These are phyloP conservation scores for Dryobotodes eremita DNA, from an alignment of 2,888 invertebrate species.

Conservation along the genomic window DNA sequence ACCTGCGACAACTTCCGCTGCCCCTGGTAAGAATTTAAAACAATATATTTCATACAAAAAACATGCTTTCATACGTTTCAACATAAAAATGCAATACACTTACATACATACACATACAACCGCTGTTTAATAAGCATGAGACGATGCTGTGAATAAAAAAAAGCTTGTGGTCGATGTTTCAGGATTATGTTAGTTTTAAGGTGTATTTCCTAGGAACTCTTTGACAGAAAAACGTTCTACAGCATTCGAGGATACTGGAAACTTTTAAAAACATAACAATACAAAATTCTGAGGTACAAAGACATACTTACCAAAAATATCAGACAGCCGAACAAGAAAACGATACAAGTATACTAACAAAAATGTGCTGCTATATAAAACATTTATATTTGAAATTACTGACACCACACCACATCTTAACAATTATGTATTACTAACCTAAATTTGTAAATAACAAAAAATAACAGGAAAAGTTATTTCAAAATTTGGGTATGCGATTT, in stretches of 20 bases:
- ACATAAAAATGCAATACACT: conserved; percentile 49
- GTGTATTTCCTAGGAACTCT: conserved; percentile 33
- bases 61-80: conserved; percentile 51
- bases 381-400: background rate
- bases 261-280: conserved; percentile 6
- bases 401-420: conserved; percentile 43
- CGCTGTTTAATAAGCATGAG: conserved; percentile 43
- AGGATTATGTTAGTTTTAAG: conserved; percentile 28
- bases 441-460: background rate
- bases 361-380: background rate
- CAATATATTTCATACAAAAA: conserved; percentile 51
- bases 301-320: background rate
- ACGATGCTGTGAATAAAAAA: conserved; percentile 36
- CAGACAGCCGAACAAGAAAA: background rate
- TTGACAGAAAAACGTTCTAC: conserved; percentile 11
- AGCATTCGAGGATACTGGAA: background rate
- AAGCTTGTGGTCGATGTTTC: conserved; percentile 40
- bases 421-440: background rate
- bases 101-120: conserved; percentile 45
- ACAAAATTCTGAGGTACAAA: conserved; percentile 2
- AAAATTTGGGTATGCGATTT: conserved; percentile 35
- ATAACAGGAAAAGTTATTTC: background rate
- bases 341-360: conserved; percentile 9
- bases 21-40: conserved; percentile 83
- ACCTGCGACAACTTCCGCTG: conserved; percentile 81